Evolutionary conservation across 1,140 invertebrate genomes (phyloP), one percentile per base, ranked within the genome.

Genomic region (Ctenoplectra terminalis): DNA sequence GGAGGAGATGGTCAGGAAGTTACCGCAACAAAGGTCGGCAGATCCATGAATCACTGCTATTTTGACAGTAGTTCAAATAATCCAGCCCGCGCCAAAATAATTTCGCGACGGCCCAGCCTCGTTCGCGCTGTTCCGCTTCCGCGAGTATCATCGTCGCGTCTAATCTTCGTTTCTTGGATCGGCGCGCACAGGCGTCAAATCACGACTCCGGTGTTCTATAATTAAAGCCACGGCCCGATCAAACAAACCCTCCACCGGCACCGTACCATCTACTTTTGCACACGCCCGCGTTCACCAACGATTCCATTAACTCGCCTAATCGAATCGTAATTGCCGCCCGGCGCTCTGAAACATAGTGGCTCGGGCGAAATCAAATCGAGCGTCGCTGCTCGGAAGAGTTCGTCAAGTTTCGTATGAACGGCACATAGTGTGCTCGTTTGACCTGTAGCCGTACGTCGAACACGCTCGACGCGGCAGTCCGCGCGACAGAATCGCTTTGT

Each of bases 311-410:
- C 26, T n/a, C 29, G 67, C 70, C 43, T 52, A 71, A 79, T 73
- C 58, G 70, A 60, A 52, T 50, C 15, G 77, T 43, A 72, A 79
- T 72, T 63, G 77, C 54, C 31, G 46, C 23, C n/a, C 1, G 50
- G 8, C 48, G 13, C 26, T 5, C 17, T 8, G 72, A 46, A 69
- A 69, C 66, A 69, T 13, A 40, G 67, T 54, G 26, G 61, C 48
- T 37, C 76, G 76, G 52, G 72, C 83, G 76, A 72, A 76, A 85
- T 85, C 76, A 82, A 81, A 79, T 86, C 70, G 73, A 79, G 76
- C 81, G 70, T 74, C 64, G 61, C 20, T 46, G 66, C 23, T 72
- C 82, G 82, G 82, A 64, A 58, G 60, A 63, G 78, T 83, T 83
- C 82, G 82, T 82, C 52, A 56, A 73, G 67, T 71, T 73, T 81